Conservation (phyloP, 2,888 invertebrate genomes). For the Sympetrum striolatum region DNA sequence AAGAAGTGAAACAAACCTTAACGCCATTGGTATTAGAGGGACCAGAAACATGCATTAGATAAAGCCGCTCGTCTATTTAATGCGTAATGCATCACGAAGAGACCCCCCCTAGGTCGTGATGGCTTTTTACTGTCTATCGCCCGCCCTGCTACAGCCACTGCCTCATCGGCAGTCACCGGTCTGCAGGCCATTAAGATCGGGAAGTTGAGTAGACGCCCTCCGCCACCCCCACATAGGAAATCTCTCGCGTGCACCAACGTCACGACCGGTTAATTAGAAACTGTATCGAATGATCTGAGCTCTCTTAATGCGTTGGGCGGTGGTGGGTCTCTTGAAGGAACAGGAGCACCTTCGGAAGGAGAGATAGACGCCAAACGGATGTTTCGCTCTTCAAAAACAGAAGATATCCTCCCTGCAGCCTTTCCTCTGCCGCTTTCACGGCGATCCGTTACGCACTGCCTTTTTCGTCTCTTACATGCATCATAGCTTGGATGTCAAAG, state of each 20-base stretch:
- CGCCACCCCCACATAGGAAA: background rate
- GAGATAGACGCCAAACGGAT: background rate
- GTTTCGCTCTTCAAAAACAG: background rate
- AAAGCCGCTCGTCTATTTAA: too few species aligned
- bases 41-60: too few species aligned
- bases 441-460: background rate
- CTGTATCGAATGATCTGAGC: slow-evolving; percentile 37
- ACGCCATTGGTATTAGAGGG: too few species aligned
- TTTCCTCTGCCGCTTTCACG: background rate
- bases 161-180: background rate
- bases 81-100: background rate
- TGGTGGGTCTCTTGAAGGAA: slow-evolving; percentile 11
- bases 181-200: background rate
- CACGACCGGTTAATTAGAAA: slow-evolving; percentile 41
- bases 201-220: background rate
- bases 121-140: background rate
- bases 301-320: slow-evolving; percentile 37
- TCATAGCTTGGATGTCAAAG: background rate
- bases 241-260: slow-evolving; percentile 17
- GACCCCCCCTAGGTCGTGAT: background rate
- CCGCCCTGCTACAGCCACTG: background rate
- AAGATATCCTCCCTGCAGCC: background rate
- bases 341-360: background rate
- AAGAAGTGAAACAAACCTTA: too few species aligned
- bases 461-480: background rate